Conservation (phyloP, 2,113 vertebrate species). For the Stercorarius parasiticus region DNA sequence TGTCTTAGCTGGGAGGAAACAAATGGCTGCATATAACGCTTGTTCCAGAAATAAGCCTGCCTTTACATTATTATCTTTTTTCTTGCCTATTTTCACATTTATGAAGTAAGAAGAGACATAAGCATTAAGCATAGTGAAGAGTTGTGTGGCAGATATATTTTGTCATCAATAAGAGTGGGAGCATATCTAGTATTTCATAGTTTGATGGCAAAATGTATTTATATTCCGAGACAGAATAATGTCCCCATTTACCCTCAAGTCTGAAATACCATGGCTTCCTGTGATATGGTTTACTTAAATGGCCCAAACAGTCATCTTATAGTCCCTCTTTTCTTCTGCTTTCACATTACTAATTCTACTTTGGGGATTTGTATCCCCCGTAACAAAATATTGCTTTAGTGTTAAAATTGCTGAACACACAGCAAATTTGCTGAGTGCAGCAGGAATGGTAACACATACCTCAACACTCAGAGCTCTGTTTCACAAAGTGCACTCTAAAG, state of each 20-base stretch:
- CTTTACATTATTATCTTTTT: not conserved
- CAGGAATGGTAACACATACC: not conserved
- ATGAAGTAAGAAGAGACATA: not conserved
- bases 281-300: not conserved
- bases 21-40: not conserved
- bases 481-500: not conserved
- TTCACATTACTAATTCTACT: not conserved
- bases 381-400: conserved; percentile 57
- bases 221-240: not conserved
- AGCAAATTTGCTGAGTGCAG: conserved; percentile 45
- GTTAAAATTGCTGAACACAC: not conserved
- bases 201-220: conserved; percentile 35
- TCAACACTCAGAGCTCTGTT: conserved; percentile 7
- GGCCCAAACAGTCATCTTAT: not conserved
- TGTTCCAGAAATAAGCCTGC: not conserved
- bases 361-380: not conserved
- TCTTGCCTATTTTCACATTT: not conserved
- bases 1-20: not conserved
- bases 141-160: not conserved
- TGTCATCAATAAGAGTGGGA: not conserved
- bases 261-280: not conserved
- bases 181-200: not conserved
- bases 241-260: not conserved
- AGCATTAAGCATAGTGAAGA: not conserved
- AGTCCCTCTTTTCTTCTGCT: not conserved